Evolutionary conservation across 2,113 vertebrate genomes (phyloP).

Genomic region (Colossoma macropomum): DNA sequence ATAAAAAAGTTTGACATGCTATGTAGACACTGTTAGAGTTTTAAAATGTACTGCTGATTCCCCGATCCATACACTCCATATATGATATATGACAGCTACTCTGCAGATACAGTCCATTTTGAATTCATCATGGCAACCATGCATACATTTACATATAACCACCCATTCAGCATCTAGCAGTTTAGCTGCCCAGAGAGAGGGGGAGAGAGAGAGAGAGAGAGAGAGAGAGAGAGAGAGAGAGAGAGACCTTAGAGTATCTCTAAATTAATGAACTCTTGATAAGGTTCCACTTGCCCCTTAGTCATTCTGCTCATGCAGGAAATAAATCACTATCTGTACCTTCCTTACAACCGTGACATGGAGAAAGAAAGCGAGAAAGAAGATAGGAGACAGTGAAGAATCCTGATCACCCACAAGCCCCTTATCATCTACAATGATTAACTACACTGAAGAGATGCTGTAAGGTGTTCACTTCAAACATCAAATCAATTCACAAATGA

Average conservation of each 20-base stretch:
- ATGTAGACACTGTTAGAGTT: too few relatives aligned
- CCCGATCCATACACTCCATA: too few relatives aligned
- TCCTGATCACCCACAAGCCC: background rate
- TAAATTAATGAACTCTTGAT: conserved; percentile 30
- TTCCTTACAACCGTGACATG: background rate
- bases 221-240: background rate
- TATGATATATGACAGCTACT: too few relatives aligned
- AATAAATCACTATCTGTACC: conserved; percentile 9
- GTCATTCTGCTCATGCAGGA: background rate
- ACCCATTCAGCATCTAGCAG: conserved; percentile 30
- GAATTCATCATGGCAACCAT: too few relatives aligned
- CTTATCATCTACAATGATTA: conserved; percentile 31
- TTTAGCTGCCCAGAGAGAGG: conserved; percentile 58
- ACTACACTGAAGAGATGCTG: background rate
- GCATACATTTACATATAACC: too few relatives aligned
- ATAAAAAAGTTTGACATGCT: too few relatives aligned
- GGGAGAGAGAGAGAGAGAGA: conserved; percentile 12
- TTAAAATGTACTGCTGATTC: too few relatives aligned
- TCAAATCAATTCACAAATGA: too few relatives aligned
- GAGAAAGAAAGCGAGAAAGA: conserved; percentile 4
- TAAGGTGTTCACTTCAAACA: background rate
- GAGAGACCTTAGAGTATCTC: background rate
- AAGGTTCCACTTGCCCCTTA: conserved; percentile 7
- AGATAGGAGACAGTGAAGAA: background rate
- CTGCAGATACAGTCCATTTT: too few relatives aligned